phyloP scores from a whole-genome alignment of 1,140 invertebrate species.

The Drosophila punjabiensis region DNA sequence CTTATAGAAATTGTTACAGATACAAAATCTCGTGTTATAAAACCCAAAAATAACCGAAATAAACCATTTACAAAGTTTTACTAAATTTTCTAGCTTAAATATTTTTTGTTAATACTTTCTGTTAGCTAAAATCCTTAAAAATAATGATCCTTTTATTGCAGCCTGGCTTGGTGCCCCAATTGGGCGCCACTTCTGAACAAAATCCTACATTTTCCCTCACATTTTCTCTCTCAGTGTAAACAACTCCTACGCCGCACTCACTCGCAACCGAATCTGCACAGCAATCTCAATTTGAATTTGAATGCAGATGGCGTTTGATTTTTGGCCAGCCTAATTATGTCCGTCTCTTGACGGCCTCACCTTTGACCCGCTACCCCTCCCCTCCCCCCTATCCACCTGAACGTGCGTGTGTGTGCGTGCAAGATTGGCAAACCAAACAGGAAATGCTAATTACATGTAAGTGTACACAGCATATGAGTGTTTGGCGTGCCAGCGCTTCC shows the following conservation, averaged over 20 bases:
- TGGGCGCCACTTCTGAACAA: not conserved
- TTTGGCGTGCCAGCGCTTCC: constrained; percentile 16
- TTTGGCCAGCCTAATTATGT: constrained; percentile 65
- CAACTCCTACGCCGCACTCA: not conserved
- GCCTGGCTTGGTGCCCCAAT: not conserved
- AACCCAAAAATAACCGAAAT: not conserved
- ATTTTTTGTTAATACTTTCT: too few species aligned
- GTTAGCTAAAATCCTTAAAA: not conserved
- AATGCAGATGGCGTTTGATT: constrained; percentile 68
- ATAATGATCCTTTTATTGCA: not conserved
- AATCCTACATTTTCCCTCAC: not conserved
- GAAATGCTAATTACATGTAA: constrained; percentile 80
- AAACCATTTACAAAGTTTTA: too few species aligned
- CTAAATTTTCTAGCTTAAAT: too few species aligned
- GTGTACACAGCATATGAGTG: constrained; percentile 48
- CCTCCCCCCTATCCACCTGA: not conserved
- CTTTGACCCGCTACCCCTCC: not conserved
- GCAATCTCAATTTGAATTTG: constrained; percentile 56
- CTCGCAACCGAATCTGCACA: constrained; percentile 21
- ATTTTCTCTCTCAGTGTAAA: constrained; percentile 1
- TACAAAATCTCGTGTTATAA: not conserved
- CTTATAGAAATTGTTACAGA: not conserved
- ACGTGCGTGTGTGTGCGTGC: constrained; percentile 27
- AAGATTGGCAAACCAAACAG: constrained; percentile 56
- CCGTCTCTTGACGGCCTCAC: not conserved